Conservation (phyloP, 2,888 invertebrate genomes). For the Hypomecis atomaria region DNA sequence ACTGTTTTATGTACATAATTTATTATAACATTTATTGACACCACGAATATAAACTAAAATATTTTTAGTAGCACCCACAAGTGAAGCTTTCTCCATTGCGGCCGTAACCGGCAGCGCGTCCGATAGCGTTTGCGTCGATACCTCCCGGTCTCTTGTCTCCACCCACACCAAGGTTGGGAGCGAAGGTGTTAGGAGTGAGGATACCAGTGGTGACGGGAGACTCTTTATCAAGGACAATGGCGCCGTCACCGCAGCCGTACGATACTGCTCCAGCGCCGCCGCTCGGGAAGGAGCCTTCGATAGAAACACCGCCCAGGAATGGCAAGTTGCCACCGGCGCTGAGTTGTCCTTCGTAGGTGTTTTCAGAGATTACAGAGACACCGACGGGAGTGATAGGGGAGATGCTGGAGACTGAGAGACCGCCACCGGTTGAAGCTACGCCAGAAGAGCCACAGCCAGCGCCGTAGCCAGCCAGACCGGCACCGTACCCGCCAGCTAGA, state of each 20-base stretch:
- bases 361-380: conserved; percentile 53
- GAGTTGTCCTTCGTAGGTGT: conserved; percentile 48
- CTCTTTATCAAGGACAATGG: conserved; percentile 39
- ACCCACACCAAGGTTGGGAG: conserved; percentile 2
- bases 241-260: conserved; percentile 49
- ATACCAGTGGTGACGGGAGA: conserved; percentile 34
- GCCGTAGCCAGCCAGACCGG: conserved; percentile 33
- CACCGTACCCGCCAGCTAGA: conserved; percentile 5
- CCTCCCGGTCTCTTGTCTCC: too few relatives aligned
- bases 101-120: too few relatives aligned
- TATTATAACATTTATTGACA: too few relatives aligned
- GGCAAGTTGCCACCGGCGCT: conserved; percentile 51
- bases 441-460: conserved; percentile 33
- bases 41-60: too few relatives aligned
- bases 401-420: conserved; percentile 45
- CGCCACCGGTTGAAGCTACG: conserved; percentile 49
- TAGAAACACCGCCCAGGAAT: conserved; percentile 49
- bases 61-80: too few relatives aligned
- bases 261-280: conserved; percentile 47
- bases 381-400: conserved; percentile 49
- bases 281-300: conserved; percentile 52
- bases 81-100: too few relatives aligned
- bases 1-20: too few relatives aligned
- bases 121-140: too few relatives aligned
- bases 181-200: background rate